phyloP scores from a whole-genome alignment of 2,113 vertebrate genomes.

The Prinia subflava region DNA sequence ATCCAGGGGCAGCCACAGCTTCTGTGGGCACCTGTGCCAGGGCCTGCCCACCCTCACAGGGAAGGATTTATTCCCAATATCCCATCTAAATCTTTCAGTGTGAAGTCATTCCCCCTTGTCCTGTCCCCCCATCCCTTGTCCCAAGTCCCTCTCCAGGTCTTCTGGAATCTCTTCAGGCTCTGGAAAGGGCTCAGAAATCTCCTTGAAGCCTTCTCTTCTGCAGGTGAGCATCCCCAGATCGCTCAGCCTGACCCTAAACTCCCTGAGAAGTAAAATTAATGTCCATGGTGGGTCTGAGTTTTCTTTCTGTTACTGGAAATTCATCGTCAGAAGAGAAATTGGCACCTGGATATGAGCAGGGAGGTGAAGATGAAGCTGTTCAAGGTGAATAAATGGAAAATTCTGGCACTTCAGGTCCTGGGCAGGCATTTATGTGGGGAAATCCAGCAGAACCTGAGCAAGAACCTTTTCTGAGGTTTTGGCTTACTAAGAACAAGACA shows the following conservation, averaged over 20 bases:
- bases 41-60: accelerated
- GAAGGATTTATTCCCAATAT: accelerated
- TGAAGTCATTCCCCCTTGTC: accelerated
- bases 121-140: not conserved
- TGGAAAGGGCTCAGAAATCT: not conserved
- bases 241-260: not conserved
- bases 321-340: not conserved
- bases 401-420: not conserved
- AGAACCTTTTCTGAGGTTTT: not conserved
- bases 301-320: not conserved
- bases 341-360: not conserved
- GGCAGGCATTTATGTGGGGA: not conserved
- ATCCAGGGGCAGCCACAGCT: not conserved
- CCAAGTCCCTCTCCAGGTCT: not conserved
- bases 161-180: not conserved
- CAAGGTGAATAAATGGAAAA: not conserved
- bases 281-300: not conserved
- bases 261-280: not conserved
- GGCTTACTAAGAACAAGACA: not conserved
- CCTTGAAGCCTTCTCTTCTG: not conserved
- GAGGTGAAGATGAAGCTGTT: not conserved
- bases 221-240: not conserved
- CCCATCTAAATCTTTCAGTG: too few relatives aligned
- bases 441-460: not conserved
- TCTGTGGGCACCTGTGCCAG: not conserved